phyloP scores from a whole-genome alignment of 2,113 vertebrate species.

The Rynchops niger region DNA sequence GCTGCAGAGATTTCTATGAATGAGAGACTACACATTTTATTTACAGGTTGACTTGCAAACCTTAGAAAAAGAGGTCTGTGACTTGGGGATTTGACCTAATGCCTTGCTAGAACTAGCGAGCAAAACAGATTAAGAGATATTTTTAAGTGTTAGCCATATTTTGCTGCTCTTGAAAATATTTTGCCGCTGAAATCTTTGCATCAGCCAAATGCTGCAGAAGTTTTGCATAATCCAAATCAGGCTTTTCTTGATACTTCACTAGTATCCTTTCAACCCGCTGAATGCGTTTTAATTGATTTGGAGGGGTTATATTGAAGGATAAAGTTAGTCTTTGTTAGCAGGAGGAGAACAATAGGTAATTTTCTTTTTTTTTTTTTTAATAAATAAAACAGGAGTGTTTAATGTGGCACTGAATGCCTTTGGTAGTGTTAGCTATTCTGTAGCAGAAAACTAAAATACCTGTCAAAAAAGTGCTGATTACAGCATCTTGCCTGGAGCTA shows the following conservation, averaged over 20 bases:
- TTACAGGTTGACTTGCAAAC: background rate
- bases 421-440: background rate
- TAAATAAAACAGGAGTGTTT: background rate
- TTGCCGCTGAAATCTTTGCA: background rate
- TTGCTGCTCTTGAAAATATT: background rate
- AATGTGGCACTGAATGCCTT: background rate
- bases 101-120: background rate
- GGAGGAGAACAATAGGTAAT: background rate
- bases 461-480: slow-evolving; percentile 58
- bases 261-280: background rate
- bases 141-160: background rate
- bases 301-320: slow-evolving; percentile 39
- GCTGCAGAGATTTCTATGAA: background rate
- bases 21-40: background rate
- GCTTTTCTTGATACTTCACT: background rate
- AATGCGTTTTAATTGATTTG: slow-evolving; percentile 7
- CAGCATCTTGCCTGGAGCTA: slow-evolving; percentile 29
- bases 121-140: background rate
- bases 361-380: background rate
- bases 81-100: background rate
- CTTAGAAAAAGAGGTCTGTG: background rate
- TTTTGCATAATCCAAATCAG: slow-evolving; percentile 24
- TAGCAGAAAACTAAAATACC: slow-evolving; percentile 29
- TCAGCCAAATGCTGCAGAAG: background rate
- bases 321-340: slow-evolving; percentile 20